Percentiles rank a stretch among this genome's conserved stretches.
Conservation (phyloP, 2,797 vertebrate species). For the Valencia hispanica region DNA sequence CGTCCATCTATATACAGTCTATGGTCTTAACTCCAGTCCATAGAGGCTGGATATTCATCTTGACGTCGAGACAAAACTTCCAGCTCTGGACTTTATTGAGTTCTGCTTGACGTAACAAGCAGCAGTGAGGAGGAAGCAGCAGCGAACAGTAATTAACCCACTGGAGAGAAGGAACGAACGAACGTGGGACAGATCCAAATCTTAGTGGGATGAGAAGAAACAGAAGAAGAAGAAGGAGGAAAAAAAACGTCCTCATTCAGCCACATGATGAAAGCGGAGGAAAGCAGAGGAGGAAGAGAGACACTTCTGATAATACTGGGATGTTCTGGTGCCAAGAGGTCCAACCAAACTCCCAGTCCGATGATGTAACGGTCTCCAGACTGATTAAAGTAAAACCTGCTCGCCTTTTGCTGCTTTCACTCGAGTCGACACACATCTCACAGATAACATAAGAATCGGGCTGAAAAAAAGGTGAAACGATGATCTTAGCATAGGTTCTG, state of each 20-base stretch:
- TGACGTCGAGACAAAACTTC: constrained; percentile 40
- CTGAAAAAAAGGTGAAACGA: not conserved
- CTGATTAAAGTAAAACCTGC: constrained; percentile 28
- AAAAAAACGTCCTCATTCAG: constrained; percentile 31
- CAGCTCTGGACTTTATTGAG: constrained; percentile 54
- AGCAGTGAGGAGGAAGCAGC: constrained; percentile 54
- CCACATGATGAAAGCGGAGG: constrained; percentile 51
- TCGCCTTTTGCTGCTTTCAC: constrained; percentile 8
- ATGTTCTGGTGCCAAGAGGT: constrained; percentile 35
- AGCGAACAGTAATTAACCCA: constrained; percentile 61
- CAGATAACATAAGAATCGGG: not conserved
- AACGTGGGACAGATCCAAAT: constrained; percentile 23
- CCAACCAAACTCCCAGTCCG: constrained; percentile 11
- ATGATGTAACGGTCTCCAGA: constrained; percentile 42
- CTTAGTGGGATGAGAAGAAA: constrained; percentile 41
- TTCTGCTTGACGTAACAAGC: constrained; percentile 53
- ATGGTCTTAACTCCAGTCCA: too few relatives aligned
- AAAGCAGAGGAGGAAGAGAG: constrained; percentile 35
- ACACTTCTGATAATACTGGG: constrained; percentile 3
- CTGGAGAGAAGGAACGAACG: constrained; percentile 28
- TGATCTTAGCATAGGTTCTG: not conserved
- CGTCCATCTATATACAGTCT: too few relatives aligned
- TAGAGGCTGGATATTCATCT: too few relatives aligned
- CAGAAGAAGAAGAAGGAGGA: too few relatives aligned
- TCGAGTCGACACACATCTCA: not conserved